A percentile compares a stretch with the other conserved stretches of the same genome.
phyloP scores from a whole-genome alignment of 1,140 invertebrate genomes.

The Paraescarpia echinospica region DNA sequence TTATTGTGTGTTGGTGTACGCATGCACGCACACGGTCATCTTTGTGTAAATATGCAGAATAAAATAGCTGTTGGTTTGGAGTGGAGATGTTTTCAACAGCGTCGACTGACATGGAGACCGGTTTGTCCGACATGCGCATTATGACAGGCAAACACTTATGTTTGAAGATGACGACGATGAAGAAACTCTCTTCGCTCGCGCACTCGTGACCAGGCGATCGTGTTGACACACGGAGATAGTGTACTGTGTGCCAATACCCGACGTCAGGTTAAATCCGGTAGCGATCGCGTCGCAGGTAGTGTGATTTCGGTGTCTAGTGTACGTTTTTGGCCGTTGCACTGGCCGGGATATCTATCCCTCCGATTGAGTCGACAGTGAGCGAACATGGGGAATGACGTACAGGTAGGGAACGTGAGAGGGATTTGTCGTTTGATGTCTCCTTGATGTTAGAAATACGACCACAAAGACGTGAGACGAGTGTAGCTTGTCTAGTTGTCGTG shows the following conservation, averaged over 20 bases:
- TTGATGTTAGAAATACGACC: not conserved
- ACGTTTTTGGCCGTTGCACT: not conserved
- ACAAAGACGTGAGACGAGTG: not conserved
- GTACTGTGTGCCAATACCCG: not conserved
- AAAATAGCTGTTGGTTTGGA: not conserved
- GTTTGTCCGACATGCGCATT: not conserved
- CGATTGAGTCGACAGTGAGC: not conserved
- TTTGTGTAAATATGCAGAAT: not conserved
- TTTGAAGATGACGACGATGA: not conserved
- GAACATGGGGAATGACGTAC: not conserved
- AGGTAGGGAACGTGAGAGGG: not conserved
- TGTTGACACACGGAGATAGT: not conserved
- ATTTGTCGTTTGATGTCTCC: not conserved
- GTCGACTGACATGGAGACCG: not conserved
- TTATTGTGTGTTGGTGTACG: not conserved
- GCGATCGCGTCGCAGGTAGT: not conserved
- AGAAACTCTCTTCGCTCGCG: not conserved
- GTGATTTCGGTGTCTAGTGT: not conserved
- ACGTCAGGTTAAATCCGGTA: not conserved
- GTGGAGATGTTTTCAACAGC: not conserved
- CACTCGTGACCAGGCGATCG: not conserved
- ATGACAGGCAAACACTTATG: not conserved
- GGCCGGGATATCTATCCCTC: not conserved
- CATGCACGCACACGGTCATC: not conserved
- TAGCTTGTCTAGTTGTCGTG: not conserved